These are phyloP conservation scores for Trichosurus vulpecula DNA, from an alignment of 2,797 vertebrate species.

Conservation along the genomic window DNA sequence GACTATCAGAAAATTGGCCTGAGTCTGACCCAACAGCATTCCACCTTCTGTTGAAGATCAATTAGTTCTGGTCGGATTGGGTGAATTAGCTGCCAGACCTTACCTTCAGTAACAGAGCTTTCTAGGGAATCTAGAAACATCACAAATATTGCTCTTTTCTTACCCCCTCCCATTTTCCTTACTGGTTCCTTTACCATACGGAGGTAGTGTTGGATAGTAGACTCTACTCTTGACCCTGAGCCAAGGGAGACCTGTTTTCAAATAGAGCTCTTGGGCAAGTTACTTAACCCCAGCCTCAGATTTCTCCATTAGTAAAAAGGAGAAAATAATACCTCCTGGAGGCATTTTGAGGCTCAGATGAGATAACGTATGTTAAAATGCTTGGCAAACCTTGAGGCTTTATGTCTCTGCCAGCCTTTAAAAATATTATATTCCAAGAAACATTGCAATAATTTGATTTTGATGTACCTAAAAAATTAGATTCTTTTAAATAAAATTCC, in stretches of 20 bases:
- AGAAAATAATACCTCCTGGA: background rate
- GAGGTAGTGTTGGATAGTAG: background rate
- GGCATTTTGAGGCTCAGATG: background rate
- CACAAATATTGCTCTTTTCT: background rate
- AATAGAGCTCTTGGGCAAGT: background rate
- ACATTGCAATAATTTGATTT: background rate
- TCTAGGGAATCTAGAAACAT: background rate
- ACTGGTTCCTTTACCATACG: background rate
- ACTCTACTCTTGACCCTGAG: background rate
- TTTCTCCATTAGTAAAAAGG: background rate
- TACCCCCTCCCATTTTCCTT: background rate
- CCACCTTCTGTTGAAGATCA: background rate
- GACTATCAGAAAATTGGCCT: background rate
- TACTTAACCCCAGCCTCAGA: background rate
- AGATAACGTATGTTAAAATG: background rate
- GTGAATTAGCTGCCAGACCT: slow-evolving; percentile 18
- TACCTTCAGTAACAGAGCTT: slow-evolving; percentile 15
- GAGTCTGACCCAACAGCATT: background rate
- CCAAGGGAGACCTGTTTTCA: background rate
- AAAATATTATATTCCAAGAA: background rate
- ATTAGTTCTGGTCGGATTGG: slow-evolving; percentile 20
- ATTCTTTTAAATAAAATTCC: background rate
- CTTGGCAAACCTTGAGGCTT: background rate
- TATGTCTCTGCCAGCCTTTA: background rate
- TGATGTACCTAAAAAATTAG: background rate